These are phyloP conservation scores for Drosophila rellima DNA, from an alignment of 2,888 invertebrate genomes.

Conservation along the genomic window DNA sequence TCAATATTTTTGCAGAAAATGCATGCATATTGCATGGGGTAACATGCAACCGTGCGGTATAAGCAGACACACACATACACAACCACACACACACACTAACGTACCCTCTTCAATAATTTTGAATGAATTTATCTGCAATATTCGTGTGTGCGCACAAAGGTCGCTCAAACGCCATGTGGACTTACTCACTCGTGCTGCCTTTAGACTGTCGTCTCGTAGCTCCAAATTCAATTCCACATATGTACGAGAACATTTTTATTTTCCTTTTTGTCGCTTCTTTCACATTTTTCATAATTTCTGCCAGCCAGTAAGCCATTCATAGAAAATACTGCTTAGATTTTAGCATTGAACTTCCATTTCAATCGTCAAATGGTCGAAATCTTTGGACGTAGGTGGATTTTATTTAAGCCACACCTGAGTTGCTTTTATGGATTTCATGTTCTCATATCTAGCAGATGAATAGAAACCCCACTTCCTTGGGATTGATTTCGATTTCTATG, in stretches of 20 bases:
- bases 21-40: slow-evolving; percentile 58
- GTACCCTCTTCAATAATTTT: slow-evolving; percentile 68
- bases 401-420: slow-evolving; percentile 65
- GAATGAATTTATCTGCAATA: slow-evolving; percentile 79
- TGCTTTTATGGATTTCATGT: slow-evolving; percentile 49
- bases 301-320: slow-evolving; percentile 37
- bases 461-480: slow-evolving; percentile 3
- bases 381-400: slow-evolving; percentile 54
- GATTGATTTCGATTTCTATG: slow-evolving; percentile 63
- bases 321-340: slow-evolving; percentile 35
- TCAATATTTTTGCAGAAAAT: slow-evolving; percentile 68
- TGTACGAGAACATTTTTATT: slow-evolving; percentile 18
- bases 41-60: slow-evolving; percentile 32
- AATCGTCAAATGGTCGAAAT: slow-evolving; percentile 52
- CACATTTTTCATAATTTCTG: slow-evolving; percentile 43
- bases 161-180: slow-evolving; percentile 54
- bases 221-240: slow-evolving; percentile 54
- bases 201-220: slow-evolving; percentile 34
- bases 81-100: slow-evolving; percentile 8
- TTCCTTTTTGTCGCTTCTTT: slow-evolving; percentile 15
- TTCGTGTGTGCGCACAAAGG: slow-evolving; percentile 50
- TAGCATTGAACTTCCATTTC: slow-evolving; percentile 47
- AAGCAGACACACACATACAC: slow-evolving; percentile 15
- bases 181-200: slow-evolving; percentile 24
- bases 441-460: slow-evolving; percentile 11